phyloP scores from a whole-genome alignment of 2,113 vertebrate species.

The Geococcyx californianus region DNA sequence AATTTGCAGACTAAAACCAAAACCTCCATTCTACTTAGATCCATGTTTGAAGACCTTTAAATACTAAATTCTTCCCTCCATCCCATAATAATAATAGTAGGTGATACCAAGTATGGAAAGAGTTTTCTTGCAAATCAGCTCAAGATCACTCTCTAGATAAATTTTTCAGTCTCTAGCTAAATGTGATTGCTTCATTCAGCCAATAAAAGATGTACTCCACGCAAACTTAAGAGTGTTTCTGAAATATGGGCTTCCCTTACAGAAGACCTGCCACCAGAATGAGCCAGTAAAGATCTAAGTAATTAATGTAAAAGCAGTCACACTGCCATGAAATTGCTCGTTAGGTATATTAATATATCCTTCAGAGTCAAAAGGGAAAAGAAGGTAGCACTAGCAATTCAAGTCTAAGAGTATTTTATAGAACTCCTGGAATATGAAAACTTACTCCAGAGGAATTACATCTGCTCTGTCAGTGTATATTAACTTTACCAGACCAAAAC shows the following conservation, averaged over 20 bases:
- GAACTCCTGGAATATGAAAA: not conserved
- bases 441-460: not conserved
- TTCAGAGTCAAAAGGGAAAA: not conserved
- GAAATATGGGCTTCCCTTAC: not conserved
- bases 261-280: not conserved
- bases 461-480: not conserved
- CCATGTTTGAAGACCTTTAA: not conserved
- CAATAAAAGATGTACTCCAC: not conserved
- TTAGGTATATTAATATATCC: not conserved
- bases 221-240: not conserved
- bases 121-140: not conserved
- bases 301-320: not conserved
- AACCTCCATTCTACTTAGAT: not conserved
- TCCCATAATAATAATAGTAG: not conserved
- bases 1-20: not conserved
- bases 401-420: not conserved
- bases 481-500: not conserved
- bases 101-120: not conserved
- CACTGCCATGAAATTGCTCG: not conserved
- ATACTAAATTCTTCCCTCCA: not conserved
- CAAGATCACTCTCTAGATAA: not conserved
- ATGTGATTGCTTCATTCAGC: not conserved
- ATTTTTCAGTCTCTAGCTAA: not conserved
- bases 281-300: not conserved
- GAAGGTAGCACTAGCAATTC: not conserved